Evolutionary conservation across 2,113 vertebrate species (phyloP).

Genomic region (Capreolus pygargus): DNA sequence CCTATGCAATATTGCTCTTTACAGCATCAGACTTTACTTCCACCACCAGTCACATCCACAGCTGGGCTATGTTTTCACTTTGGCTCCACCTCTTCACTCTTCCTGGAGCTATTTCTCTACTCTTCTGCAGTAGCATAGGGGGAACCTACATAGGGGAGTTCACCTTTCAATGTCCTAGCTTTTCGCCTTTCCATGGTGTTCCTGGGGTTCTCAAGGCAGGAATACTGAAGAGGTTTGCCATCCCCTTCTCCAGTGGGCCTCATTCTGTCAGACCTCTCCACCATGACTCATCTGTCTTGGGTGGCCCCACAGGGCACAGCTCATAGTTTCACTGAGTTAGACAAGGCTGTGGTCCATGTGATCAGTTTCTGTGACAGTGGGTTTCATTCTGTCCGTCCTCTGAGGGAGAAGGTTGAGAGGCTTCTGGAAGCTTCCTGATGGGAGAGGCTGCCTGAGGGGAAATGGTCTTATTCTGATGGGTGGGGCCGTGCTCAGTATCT

Average conservation of each 20-base stretch:
- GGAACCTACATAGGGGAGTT: background rate
- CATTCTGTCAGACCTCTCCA: background rate
- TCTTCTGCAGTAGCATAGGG: background rate
- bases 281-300: background rate
- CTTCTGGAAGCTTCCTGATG: background rate
- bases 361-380: background rate
- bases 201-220: background rate
- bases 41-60: background rate
- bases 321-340: background rate
- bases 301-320: background rate
- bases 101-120: background rate
- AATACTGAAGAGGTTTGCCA: background rate
- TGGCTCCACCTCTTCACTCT: background rate
- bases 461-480: background rate
- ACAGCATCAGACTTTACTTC: background rate
- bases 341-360: background rate
- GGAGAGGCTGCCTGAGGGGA: background rate
- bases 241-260: background rate
- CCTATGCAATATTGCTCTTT: background rate
- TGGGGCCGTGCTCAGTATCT: accelerated
- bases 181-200: background rate
- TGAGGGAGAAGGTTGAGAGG: background rate
- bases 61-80: background rate
- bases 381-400: background rate
- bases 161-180: background rate